phyloP scores from a whole-genome alignment of 2,797 vertebrate species.

The Tragopan temminckii region DNA sequence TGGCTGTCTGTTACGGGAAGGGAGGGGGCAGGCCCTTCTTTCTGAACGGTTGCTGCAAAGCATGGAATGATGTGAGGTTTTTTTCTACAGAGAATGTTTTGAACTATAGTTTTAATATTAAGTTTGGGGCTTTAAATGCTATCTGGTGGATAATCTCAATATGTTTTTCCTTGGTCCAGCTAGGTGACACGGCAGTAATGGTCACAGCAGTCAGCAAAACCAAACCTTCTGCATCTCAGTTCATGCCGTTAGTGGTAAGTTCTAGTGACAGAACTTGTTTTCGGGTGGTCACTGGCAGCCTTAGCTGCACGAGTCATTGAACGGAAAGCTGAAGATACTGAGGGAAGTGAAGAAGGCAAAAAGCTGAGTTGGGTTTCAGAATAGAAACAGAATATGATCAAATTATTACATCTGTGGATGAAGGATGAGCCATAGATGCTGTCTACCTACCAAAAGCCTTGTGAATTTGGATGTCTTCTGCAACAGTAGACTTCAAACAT shows the following conservation, averaged over 20 bases:
- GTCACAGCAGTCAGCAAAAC: conserved; percentile 97
- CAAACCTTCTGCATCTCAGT: conserved; percentile 91
- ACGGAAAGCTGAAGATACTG: not conserved
- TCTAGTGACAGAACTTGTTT: not conserved
- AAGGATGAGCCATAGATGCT: not conserved
- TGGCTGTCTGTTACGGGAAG: not conserved
- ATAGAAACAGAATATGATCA: not conserved
- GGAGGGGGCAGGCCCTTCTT: too few species aligned
- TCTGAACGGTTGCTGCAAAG: too few species aligned
- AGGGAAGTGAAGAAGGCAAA: not conserved
- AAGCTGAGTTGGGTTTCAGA: not conserved
- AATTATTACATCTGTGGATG: not conserved
- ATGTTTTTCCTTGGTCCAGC: conserved; percentile 74
- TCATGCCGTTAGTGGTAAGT: conserved; percentile 97
- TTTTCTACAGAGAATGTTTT: not conserved
- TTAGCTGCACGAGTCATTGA: not conserved
- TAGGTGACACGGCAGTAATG: conserved; percentile 96
- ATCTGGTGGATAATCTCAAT: not conserved
- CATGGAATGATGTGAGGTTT: fast-evolving
- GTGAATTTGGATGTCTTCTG: too few species aligned
- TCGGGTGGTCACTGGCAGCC: not conserved
- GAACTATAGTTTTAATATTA: not conserved
- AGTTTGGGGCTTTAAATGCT: not conserved
- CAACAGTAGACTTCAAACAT: fast-evolving
- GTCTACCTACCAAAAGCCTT: not conserved